These are phyloP conservation scores for Barbus barbus DNA, from an alignment of 2,113 vertebrate genomes.

Conservation along the genomic window DNA sequence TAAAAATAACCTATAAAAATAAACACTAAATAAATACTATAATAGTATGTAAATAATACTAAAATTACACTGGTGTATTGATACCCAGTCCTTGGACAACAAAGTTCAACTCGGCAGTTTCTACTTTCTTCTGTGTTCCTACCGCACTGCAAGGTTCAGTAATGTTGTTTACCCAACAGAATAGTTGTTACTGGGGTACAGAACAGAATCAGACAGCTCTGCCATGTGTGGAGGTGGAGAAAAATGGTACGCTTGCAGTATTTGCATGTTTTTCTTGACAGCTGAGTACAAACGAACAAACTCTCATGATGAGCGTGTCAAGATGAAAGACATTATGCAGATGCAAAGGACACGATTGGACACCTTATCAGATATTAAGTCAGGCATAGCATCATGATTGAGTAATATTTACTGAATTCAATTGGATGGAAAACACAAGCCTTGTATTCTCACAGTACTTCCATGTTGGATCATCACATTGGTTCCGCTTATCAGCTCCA, in stretches of 20 bases:
- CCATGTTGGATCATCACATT: background rate
- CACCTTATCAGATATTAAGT: constrained; percentile 8
- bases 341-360: background rate
- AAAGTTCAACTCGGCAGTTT: background rate
- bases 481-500: background rate
- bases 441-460: background rate
- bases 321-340: background rate
- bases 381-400: background rate
- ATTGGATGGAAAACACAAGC: background rate
- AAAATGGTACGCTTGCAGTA: background rate
- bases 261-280: constrained; percentile 34
- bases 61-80: background rate
- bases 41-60: background rate
- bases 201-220: background rate
- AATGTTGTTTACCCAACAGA: background rate
- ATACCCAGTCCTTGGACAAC: background rate
- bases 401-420: background rate
- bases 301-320: background rate
- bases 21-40: background rate
- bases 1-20: no score
- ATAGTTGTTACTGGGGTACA: background rate
- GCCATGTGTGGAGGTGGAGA: background rate
- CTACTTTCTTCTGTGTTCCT: background rate
- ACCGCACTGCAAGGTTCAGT: background rate
- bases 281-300: background rate